Evolutionary conservation across 2,888 invertebrate genomes (phyloP).

Genomic region (Chironomus tentans): DNA sequence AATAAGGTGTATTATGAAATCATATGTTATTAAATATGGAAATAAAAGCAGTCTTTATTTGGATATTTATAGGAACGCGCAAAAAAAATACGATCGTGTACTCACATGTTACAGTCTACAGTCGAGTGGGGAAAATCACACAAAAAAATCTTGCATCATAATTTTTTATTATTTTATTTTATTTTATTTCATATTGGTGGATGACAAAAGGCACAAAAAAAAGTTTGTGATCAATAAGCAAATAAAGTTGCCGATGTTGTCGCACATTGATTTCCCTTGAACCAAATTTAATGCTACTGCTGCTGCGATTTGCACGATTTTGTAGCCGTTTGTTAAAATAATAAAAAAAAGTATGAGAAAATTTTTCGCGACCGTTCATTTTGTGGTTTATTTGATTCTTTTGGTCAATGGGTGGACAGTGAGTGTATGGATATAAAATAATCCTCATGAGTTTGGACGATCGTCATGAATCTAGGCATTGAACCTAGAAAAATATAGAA

Average conservation of each 20-base stretch:
- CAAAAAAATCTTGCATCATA: slow-evolving; percentile 13
- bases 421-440: no score
- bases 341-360: neutral
- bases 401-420: no score
- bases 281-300: neutral
- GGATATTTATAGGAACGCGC: neutral
- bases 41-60: slow-evolving; percentile 8
- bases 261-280: neutral
- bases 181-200: neutral
- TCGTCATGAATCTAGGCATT: no score
- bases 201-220: neutral
- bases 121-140: neutral
- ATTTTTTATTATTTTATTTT: neutral
- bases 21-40: slow-evolving; percentile 1
- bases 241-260: neutral
- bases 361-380: no score
- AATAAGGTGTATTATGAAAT: neutral
- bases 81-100: neutral
- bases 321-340: neutral
- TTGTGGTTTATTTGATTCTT: no score
- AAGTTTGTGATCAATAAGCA: neutral
- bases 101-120: neutral
- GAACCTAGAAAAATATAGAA: no score
- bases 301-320: neutral
- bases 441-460: no score